Evolutionary conservation across 2,888 invertebrate species (phyloP).

Genomic region (Drosophila atripex): DNA sequence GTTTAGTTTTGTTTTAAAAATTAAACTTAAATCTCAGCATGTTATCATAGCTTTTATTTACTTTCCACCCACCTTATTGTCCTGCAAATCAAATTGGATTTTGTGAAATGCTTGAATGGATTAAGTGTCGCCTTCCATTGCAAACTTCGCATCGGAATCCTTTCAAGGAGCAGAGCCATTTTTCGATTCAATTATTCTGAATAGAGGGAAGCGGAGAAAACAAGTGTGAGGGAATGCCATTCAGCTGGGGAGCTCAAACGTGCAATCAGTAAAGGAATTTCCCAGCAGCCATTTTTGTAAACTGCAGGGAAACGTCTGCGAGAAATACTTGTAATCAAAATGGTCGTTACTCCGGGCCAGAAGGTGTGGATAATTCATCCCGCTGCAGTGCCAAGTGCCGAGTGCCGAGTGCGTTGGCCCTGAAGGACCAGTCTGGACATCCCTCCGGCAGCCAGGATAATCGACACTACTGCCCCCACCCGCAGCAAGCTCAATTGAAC

Average conservation of each 20-base stretch:
- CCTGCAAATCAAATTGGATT: conserved; percentile 37
- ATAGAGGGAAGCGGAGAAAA: conserved; percentile 46
- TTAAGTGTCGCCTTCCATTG: conserved; percentile 9
- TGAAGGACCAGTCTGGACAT: conserved; percentile 39
- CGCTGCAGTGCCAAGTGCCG: conserved; percentile 41
- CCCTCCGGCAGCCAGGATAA: conserved; percentile 21
- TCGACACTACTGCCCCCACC: conserved; percentile 3
- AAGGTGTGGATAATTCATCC: conserved; percentile 66
- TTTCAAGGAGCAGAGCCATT: conserved; percentile 72
- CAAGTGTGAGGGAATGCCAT: conserved; percentile 49
- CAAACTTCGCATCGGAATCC: conserved; percentile 35
- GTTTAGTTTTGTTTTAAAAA: background rate
- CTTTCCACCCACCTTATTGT: background rate
- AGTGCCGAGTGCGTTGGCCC: conserved; percentile 67
- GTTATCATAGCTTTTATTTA: background rate
- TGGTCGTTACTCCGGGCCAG: conserved; percentile 48
- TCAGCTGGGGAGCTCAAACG: conserved; percentile 44
- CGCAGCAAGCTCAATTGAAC: conserved; percentile 60
- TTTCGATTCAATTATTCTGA: conserved; percentile 79
- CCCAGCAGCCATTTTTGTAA: conserved; percentile 31
- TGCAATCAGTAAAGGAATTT: conserved; percentile 67
- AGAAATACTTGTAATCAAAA: conserved; percentile 70
- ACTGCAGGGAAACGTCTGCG: conserved; percentile 55
- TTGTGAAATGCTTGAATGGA: conserved; percentile 12
- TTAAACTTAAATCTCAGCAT: background rate